A percentile compares a stretch with the other conserved stretches of the same genome.
These are phyloP conservation scores for Ceryle rudis DNA, from an alignment of 2,797 vertebrate species.

Conservation along the genomic window DNA sequence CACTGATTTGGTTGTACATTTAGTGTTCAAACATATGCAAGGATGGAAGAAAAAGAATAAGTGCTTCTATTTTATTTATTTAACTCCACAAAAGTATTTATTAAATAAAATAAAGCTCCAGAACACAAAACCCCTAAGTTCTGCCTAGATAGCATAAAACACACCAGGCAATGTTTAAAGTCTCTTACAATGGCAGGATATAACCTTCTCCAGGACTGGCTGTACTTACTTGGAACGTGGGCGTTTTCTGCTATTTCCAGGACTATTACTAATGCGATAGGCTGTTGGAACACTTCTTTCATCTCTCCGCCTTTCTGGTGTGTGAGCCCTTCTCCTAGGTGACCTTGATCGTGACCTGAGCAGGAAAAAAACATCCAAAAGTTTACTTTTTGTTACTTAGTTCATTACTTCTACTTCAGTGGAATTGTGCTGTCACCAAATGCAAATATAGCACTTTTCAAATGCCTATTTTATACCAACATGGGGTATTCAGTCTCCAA, in stretches of 20 bases:
- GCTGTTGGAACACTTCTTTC: slow-evolving; percentile 83
- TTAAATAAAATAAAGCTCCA: background rate
- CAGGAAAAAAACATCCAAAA: background rate
- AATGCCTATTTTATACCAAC: background rate
- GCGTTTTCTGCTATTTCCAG: slow-evolving; percentile 83
- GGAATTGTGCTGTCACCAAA: background rate
- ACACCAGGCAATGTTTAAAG: background rate
- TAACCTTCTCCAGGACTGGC: too few relatives aligned
- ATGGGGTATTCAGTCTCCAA: background rate
- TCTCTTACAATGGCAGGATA: fast-evolving
- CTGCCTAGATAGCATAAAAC: background rate
- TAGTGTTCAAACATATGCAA: background rate
- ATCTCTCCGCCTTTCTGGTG: slow-evolving; percentile 85
- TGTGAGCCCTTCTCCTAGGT: slow-evolving; percentile 84
- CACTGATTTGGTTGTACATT: background rate
- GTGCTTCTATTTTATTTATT: background rate
- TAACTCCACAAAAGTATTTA: background rate
- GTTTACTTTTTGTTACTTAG: background rate
- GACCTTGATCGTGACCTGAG: slow-evolving; percentile 87
- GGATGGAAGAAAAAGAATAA: background rate
- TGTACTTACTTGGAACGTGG: slow-evolving; percentile 87
- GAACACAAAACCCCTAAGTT: background rate
- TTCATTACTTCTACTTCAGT: background rate
- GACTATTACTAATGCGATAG: slow-evolving; percentile 87
- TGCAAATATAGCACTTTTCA: background rate